Conservation (phyloP, 2,113 vertebrate species). For the Gnathonemus echidnorhynchus region DNA sequence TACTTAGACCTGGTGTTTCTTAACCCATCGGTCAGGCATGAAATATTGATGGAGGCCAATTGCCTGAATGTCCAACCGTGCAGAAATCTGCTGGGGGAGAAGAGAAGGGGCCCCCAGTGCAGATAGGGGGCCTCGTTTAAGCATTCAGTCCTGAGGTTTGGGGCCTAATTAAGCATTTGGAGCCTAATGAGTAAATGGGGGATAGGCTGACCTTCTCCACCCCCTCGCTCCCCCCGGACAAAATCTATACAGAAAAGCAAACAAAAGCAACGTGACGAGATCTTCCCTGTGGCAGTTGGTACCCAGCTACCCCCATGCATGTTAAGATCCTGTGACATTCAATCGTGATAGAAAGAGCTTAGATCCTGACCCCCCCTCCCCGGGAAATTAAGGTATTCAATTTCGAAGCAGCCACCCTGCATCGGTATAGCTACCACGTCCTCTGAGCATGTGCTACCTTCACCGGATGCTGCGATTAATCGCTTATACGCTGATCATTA, state of each 20-base stretch:
- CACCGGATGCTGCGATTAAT: background rate
- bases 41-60: constrained; percentile 38
- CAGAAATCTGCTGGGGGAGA: constrained; percentile 25
- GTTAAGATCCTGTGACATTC: constrained; percentile 52
- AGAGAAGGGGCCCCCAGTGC: constrained; percentile 32
- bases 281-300: constrained; percentile 16
- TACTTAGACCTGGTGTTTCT: background rate
- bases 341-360: background rate
- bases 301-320: constrained; percentile 41
- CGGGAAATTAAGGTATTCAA: background rate
- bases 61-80: constrained; percentile 14
- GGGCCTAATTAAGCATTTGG: constrained; percentile 36
- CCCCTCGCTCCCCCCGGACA: background rate
- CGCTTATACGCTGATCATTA: background rate
- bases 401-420: background rate
- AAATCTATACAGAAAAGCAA: background rate
- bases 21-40: constrained; percentile 30
- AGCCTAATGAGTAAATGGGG: constrained; percentile 41
- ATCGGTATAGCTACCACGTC: background rate
- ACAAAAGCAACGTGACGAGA: background rate
- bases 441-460: background rate
- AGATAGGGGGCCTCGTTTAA: constrained; percentile 20
- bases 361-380: background rate
- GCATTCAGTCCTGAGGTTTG: constrained; percentile 36
- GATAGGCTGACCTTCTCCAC: constrained; percentile 32